A percentile compares a stretch with the other conserved stretches of the same genome.
Evolutionary conservation across 2,113 vertebrate genomes (phyloP).

Genomic region (Nothocercus nigrocapillus): DNA sequence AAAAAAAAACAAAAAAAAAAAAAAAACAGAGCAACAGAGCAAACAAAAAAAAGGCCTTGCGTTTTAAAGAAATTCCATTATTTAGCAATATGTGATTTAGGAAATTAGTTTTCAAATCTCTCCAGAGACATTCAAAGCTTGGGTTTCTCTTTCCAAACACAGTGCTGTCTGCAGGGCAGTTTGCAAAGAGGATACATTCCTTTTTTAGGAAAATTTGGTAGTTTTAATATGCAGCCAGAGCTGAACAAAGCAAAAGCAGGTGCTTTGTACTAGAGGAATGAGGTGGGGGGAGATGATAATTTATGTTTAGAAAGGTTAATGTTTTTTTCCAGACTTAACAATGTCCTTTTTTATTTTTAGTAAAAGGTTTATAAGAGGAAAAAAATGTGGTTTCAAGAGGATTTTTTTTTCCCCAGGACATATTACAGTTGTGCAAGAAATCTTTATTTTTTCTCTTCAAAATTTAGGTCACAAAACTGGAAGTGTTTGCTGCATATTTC

Average conservation of each 20-base stretch:
- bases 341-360: constrained; percentile 36
- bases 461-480: neutral
- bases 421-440: constrained; percentile 23
- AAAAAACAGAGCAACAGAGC: neutral
- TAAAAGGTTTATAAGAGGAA: constrained; percentile 22
- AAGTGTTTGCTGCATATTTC: constrained; percentile 29
- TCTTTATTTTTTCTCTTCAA: constrained; percentile 16
- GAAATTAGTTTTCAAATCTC: neutral
- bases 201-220: constrained; percentile 28
- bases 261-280: neutral
- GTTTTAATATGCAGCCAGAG: neutral
- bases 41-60: neutral
- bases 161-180: constrained; percentile 29
- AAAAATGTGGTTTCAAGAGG: constrained; percentile 44
- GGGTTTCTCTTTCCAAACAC: constrained; percentile 1
- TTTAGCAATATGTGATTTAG: neutral
- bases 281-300: constrained; percentile 18
- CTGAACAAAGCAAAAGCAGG: constrained; percentile 41
- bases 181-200: constrained; percentile 45
- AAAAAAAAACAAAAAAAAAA: neutral
- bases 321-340: constrained; percentile 43
- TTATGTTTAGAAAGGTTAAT: constrained; percentile 47
- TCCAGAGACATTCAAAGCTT: neutral
- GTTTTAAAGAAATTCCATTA: constrained; percentile 13
- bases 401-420: constrained; percentile 50